Conservation (phyloP, 1,140 invertebrate genomes). For the Ectropis grisescens region DNA sequence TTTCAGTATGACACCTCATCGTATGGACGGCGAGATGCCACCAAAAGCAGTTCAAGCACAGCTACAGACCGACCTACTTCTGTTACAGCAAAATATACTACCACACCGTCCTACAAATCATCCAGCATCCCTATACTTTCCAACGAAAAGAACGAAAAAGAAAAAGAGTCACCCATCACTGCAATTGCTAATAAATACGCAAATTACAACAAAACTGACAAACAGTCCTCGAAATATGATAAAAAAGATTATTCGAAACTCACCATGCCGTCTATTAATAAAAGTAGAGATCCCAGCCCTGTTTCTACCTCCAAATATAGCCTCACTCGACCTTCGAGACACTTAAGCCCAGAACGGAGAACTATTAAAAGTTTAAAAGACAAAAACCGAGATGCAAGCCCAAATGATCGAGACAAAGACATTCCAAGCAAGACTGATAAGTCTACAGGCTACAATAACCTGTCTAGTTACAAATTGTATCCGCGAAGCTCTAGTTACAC, state of each 20-base stretch:
- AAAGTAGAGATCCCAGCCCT: conserved; percentile 53
- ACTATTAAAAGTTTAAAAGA: conserved; percentile 42
- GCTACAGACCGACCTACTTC: conserved; percentile 38
- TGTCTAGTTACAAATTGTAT: conserved; percentile 64
- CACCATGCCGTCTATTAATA: conserved; percentile 29
- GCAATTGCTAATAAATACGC: conserved; percentile 47
- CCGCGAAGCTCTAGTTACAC: conserved; percentile 48
- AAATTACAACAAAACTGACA: conserved; percentile 34
- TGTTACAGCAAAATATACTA: conserved; percentile 53
- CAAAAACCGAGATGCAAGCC: conserved; percentile 48
- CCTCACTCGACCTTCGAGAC: conserved; percentile 35
- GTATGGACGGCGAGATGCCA: conserved; percentile 41
- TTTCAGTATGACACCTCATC: conserved; percentile 54
- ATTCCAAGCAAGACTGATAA: conserved; percentile 67
- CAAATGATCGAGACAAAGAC: conserved; percentile 60
- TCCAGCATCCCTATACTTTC: conserved; percentile 50
- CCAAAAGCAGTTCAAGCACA: conserved; percentile 19
- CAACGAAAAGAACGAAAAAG: conserved; percentile 26
- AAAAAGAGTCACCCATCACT: conserved; percentile 52
- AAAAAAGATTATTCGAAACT: conserved; percentile 50
- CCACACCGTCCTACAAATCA: conserved; percentile 45
- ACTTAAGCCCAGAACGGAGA: conserved; percentile 48
- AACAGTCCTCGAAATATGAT: conserved; percentile 40
- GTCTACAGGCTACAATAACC: conserved; percentile 49
- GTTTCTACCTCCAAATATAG: conserved; percentile 52